phyloP scores from a whole-genome alignment of 2,113 vertebrate genomes.

The Piprites chloris region DNA sequence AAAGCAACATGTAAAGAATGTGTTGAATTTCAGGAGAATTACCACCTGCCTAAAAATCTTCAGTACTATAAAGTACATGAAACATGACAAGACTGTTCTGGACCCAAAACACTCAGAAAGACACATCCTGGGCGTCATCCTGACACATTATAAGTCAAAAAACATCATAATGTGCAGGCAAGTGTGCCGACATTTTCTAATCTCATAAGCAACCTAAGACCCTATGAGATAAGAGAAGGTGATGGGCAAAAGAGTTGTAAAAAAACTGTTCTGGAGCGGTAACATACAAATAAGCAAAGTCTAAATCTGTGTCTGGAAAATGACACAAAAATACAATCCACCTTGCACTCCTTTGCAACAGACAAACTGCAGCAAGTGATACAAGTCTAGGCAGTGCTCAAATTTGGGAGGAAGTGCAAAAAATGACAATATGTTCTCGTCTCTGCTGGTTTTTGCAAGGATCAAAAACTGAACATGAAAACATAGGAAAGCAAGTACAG shows the following conservation, averaged over 20 bases:
- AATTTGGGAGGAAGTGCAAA: not conserved
- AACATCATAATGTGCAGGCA: not conserved
- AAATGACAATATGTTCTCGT: accelerated
- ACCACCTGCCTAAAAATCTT: not conserved
- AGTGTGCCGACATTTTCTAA: not conserved
- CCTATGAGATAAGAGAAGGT: not conserved
- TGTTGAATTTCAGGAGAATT: not conserved
- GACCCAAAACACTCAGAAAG: not conserved
- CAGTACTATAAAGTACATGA: not conserved
- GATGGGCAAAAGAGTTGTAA: not conserved
- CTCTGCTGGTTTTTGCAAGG: not conserved
- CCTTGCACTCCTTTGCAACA: not conserved
- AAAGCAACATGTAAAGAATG: not conserved
- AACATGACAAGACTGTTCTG: not conserved
- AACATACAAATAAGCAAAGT: not conserved
- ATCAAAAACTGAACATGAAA: not conserved
- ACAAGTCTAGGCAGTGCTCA: not conserved
- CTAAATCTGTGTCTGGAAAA: not conserved
- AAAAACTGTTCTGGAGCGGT: not conserved
- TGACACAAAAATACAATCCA: not conserved
- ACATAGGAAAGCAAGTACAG: not conserved
- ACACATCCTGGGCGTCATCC: not conserved
- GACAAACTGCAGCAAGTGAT: not conserved
- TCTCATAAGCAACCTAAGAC: not conserved
- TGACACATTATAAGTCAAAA: not conserved